Percentiles rank a stretch among this genome's conserved stretches.
Evolutionary conservation across 2,113 vertebrate species (phyloP).

Genomic region (Ciconia maguari): DNA sequence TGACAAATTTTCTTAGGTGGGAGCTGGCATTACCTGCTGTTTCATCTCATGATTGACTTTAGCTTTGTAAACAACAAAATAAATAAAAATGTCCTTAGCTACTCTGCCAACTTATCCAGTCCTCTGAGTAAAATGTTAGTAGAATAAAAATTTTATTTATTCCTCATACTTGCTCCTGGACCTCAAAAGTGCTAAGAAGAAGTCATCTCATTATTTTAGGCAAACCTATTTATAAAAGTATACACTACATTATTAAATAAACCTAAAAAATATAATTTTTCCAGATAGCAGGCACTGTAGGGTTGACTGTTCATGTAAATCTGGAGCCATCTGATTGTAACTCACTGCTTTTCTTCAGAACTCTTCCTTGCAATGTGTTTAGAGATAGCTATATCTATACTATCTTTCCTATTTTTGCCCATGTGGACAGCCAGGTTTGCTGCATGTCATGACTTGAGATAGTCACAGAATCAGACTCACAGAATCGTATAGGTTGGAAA

Average conservation of each 20-base stretch:
- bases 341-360: not conserved
- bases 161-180: not conserved
- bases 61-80: not conserved
- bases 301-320: not conserved
- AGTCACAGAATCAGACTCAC: too few relatives aligned
- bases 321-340: not conserved
- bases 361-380: not conserved
- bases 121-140: not conserved
- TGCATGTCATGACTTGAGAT: not conserved
- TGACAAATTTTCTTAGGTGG: not conserved
- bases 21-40: not conserved
- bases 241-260: not conserved
- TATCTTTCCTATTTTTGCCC: not conserved
- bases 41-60: not conserved
- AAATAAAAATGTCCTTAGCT: not conserved
- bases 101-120: not conserved
- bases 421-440: not conserved
- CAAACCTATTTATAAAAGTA: not conserved
- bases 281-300: not conserved
- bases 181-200: not conserved
- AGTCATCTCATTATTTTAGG: not conserved
- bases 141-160: not conserved
- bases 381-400: not conserved
- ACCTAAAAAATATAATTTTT: not conserved
- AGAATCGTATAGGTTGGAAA: too few relatives aligned